A percentile compares a stretch with the other conserved stretches of the same genome.
Evolutionary conservation across 1,140 invertebrate genomes (phyloP).

Genomic region (Ostrea edulis): DNA sequence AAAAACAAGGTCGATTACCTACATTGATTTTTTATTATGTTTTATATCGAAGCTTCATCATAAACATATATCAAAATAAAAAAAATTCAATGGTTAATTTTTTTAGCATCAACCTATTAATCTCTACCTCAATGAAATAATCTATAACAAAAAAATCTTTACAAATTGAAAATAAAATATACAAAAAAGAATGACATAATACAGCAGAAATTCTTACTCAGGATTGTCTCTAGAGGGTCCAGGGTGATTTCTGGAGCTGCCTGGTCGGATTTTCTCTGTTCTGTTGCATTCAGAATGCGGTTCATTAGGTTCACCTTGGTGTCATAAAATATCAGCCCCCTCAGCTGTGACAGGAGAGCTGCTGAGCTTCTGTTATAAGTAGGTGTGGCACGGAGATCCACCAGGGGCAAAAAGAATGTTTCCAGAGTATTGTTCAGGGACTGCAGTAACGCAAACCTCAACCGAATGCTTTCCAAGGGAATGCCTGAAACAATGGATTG

Average conservation of each 20-base stretch:
- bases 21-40: no score
- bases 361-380: slow-evolving; percentile 74
- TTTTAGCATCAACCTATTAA: no score
- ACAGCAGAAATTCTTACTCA: slow-evolving; percentile 62
- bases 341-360: slow-evolving; percentile 66
- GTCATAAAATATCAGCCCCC: slow-evolving; percentile 76
- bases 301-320: slow-evolving; percentile 76
- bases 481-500: slow-evolving; percentile 61
- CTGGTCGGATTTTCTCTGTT: slow-evolving; percentile 77
- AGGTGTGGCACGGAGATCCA: slow-evolving; percentile 74
- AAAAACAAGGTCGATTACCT: no score
- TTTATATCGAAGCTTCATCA: no score
- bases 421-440: slow-evolving; percentile 76
- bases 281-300: slow-evolving; percentile 76
- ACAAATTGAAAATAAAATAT: no score
- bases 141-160: no score
- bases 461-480: slow-evolving; percentile 75
- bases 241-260: slow-evolving; percentile 78
- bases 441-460: slow-evolving; percentile 78
- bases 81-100: no score
- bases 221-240: slow-evolving; percentile 76
- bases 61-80: no score
- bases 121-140: no score
- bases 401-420: slow-evolving; percentile 76
- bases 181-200: background rate